Evolutionary conservation across 2,888 invertebrate genomes (phyloP).

Genomic region (Hipparchia sbordonii): DNA sequence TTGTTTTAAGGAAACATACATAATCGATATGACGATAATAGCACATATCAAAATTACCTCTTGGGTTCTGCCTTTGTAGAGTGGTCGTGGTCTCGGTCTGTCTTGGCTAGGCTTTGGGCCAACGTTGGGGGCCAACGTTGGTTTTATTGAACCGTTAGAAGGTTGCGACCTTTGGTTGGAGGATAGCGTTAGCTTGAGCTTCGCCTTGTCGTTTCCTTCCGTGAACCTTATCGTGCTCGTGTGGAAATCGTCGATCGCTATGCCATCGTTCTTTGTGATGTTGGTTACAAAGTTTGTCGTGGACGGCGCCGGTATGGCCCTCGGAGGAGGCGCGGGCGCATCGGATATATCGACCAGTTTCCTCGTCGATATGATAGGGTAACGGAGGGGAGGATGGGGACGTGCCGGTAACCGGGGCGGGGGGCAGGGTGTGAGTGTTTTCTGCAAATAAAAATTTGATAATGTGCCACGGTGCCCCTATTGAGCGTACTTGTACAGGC

Average conservation of each 20-base stretch:
- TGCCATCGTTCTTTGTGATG: conserved; percentile 67
- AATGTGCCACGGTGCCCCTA: conserved; percentile 73
- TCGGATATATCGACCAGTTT: conserved; percentile 73
- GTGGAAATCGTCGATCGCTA: conserved; percentile 60
- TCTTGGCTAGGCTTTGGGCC: conserved; percentile 44
- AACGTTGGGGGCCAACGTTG: conserved; percentile 47
- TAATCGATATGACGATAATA: conserved; percentile 69
- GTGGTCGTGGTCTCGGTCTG: conserved; percentile 42
- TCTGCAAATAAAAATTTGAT: conserved; percentile 77
- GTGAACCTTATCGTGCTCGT: conserved; percentile 78
- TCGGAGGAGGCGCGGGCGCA: conserved; percentile 72
- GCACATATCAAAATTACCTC: conserved; percentile 78
- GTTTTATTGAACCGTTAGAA: conserved; percentile 50
- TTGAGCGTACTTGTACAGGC: conserved; percentile 1
- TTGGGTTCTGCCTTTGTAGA: conserved; percentile 55
- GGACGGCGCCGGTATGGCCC: conserved; percentile 54
- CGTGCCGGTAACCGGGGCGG: conserved; percentile 77
- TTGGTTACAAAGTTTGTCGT: conserved; percentile 71
- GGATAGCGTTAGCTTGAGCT: conserved; percentile 69
- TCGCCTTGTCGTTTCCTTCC: conserved; percentile 68
- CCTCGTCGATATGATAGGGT: conserved; percentile 75
- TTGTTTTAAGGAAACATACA: conserved; percentile 58
- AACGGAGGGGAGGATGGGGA: conserved; percentile 70
- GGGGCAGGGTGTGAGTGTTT: conserved; percentile 72
- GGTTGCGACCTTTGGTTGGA: conserved; percentile 56